Percentiles rank a stretch among this genome's conserved stretches.
phyloP scores from a whole-genome alignment of 2,113 vertebrate species.

The Macrotis lagotis region DNA sequence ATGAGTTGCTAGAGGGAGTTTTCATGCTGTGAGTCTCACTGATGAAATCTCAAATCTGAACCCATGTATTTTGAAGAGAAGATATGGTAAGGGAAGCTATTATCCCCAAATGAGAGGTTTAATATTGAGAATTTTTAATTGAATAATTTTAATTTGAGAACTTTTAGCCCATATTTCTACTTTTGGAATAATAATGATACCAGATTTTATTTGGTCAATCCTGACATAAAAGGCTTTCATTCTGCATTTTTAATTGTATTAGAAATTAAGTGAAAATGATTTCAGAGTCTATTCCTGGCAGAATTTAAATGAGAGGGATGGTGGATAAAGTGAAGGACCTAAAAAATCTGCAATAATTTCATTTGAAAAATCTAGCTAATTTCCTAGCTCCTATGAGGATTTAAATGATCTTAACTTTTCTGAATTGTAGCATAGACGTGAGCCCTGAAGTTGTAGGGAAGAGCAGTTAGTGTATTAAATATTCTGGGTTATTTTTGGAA shows the following conservation, averaged over 20 bases:
- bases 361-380: constrained; percentile 43
- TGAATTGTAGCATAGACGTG: constrained; percentile 42
- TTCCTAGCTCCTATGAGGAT: constrained; percentile 50
- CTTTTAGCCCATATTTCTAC: not conserved
- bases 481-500: constrained; percentile 29
- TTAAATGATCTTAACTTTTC: constrained; percentile 36
- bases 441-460: not conserved
- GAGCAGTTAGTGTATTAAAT: constrained; percentile 32
- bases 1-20: not conserved
- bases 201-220: not conserved
- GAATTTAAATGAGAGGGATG: constrained; percentile 8
- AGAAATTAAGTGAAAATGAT: constrained; percentile 40
- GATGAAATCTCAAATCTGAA: not conserved
- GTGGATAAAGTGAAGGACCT: not conserved
- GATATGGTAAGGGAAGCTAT: not conserved
- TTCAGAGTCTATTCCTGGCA: not conserved
- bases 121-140: no score
- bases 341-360: not conserved
- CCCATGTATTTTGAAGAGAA: not conserved
- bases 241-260: not conserved
- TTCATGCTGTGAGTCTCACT: not conserved
- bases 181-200: not conserved
- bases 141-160: not conserved
- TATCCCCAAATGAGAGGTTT: not conserved
- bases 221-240: constrained; percentile 17